Evolutionary conservation across 2,888 invertebrate genomes (phyloP), one percentile per base, ranked within the genome.

Genomic region (Elysia crispata): DNA sequence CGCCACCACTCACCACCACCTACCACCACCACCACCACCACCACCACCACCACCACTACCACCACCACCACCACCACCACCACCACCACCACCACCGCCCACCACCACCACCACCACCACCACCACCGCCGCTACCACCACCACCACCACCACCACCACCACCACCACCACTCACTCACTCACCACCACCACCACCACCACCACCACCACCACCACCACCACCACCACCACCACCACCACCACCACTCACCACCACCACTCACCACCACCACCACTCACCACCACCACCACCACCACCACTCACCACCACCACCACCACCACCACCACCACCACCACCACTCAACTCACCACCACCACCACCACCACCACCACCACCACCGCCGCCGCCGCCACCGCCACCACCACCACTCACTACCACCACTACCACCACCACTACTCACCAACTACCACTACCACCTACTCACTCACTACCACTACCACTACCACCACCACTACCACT

Each of bases 141-240:
- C n/a, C 62, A 62, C 62, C 62, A 62, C 62, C 62, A 20, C n/a
- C 62, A 62, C 20, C 62, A 62, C n/a, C 62, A 62, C 62, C 62
- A 62, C n/a, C 62, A 62, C 62, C 62, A 62, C 62, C 62, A 62
- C 62, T 25, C n/a, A n/a, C 62, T 23, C n/a, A n/a, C n/a, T 20
- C 62, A 62, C n/a, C 62, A 62, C 62, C 62, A 62, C 25, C 62
- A 62, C 62, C 62, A 62, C 62, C 62, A 62, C n/a, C 62, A 62
- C 62, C 62, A 62, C 62, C 62, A 62, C 62, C 62, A 62, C 62
- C 62, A 62, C n/a, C 62, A 62, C 62, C 62, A 62, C n/a, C 62
- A 62, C 62, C 62, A 62, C 62, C 62, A 62, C n/a, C 62, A 62
- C 62, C 62, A 62, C 25, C 62, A 62, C 62, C 62, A 62, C 62